These are phyloP conservation scores for Catocala fraxini DNA, from an alignment of 2,888 invertebrate species.

Conservation along the genomic window DNA sequence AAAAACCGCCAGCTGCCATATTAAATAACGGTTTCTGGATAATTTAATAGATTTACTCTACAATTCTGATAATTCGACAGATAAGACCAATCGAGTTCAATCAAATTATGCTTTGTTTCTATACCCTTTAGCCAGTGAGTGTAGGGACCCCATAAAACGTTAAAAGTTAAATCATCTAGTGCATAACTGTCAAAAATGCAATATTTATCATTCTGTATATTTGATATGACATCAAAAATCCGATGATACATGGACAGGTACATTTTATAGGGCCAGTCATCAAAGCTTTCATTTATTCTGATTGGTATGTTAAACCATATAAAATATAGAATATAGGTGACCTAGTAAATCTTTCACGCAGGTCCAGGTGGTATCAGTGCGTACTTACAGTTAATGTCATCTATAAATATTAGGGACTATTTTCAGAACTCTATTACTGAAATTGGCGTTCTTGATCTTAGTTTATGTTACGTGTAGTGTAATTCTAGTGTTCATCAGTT, in stretches of 20 bases:
- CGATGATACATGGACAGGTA: conserved; percentile 1
- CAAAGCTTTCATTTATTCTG: not conserved
- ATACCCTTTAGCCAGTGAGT: conserved; percentile 23
- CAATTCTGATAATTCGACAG: conserved; percentile 46
- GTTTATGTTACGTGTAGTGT: no score
- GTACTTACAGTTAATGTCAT: no score
- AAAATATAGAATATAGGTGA: no score
- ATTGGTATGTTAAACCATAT: not conserved
- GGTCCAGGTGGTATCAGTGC: no score
- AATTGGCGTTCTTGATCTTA: no score
- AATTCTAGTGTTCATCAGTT: no score
- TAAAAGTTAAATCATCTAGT: not conserved
- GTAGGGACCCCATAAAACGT: conserved; percentile 25
- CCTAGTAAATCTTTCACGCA: no score
- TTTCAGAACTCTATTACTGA: no score
- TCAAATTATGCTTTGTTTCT: conserved; percentile 45
- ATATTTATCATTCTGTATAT: not conserved
- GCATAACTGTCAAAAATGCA: not conserved
- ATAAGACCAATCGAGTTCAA: conserved; percentile 51
- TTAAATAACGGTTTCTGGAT: conserved; percentile 13
- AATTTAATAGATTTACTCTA: conserved; percentile 31
- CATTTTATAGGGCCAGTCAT: not conserved
- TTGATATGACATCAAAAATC: not conserved
- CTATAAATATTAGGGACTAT: no score
- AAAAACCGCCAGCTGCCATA: conserved; percentile 35